Percentiles rank a stretch among this genome's conserved stretches.
Evolutionary conservation across 2,797 vertebrate species (phyloP).

Genomic region (Ctenopoma multispine): DNA sequence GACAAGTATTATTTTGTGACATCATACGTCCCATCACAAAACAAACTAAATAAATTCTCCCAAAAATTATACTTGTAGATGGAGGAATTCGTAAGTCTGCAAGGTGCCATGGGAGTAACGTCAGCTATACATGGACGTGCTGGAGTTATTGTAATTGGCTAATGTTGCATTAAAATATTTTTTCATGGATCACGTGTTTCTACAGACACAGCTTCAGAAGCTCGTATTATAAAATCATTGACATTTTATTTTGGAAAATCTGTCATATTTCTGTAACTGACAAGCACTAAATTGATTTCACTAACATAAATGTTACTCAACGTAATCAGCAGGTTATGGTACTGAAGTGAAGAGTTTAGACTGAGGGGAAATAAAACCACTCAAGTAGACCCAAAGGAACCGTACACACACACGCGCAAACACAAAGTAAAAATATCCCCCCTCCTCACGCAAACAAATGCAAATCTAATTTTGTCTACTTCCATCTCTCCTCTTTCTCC

Average conservation of each 20-base stretch:
- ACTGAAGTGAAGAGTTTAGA: constrained; percentile 56
- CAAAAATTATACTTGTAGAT: no score
- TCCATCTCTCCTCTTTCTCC: constrained; percentile 59
- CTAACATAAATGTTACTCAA: constrained; percentile 20
- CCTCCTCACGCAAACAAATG: constrained; percentile 56
- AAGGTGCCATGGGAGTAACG: no score
- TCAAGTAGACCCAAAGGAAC: constrained; percentile 48
- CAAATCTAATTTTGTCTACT: constrained; percentile 77
- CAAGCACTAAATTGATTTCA: constrained; percentile 6
- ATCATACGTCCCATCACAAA: no score
- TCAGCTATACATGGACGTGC: neutral
- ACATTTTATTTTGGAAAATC: neutral
- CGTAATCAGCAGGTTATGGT: constrained; percentile 36
- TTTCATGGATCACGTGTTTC: neutral
- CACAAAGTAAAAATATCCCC: constrained; percentile 36
- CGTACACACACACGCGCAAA: constrained; percentile 38
- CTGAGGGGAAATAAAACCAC: constrained; percentile 65
- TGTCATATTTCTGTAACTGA: constrained; percentile 3
- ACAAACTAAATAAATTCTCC: no score
- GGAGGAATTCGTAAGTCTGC: no score
- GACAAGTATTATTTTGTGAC: no score
- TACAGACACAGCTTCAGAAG: neutral
- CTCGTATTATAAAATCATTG: no score
- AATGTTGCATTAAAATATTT: neutral
- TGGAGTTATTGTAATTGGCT: neutral